A percentile compares a stretch with the other conserved stretches of the same genome.
Conservation (phyloP, 53 echinoderm and acorn worm genomes). For the Luidia sarsii region DNA sequence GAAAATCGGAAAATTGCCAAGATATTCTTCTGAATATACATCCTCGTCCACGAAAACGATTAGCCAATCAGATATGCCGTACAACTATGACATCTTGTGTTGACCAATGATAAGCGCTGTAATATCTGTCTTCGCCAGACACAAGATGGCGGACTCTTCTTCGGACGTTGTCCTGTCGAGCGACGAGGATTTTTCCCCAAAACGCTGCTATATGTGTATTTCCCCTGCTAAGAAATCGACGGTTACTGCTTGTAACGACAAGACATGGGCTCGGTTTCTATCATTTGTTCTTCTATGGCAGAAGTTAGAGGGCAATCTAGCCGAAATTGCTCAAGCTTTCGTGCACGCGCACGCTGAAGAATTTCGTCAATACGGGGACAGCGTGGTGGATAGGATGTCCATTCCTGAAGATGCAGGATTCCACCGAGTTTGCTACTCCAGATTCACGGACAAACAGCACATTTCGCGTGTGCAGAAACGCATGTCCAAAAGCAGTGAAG, state of each 20-base stretch:
- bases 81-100: not conserved
- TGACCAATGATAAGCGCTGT: slow-evolving; percentile 8
- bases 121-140: not conserved
- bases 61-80: slow-evolving; percentile 13
- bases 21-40: not conserved
- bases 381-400: too few species aligned
- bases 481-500: not conserved
- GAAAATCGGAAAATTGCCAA: not conserved
- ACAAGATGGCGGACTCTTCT: not conserved
- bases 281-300: slow-evolving; percentile 1
- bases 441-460: slow-evolving; percentile 41
- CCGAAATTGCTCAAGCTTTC: slow-evolving; percentile 17
- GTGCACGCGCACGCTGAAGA: not conserved
- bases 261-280: slow-evolving; percentile 22
- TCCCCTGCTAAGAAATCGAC: not conserved
- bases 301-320: slow-evolving; percentile 7
- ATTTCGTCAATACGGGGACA: not conserved
- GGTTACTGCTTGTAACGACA: not conserved
- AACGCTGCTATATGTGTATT: slow-evolving; percentile 13
- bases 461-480: slow-evolving; percentile 4
- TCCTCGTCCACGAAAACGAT: slow-evolving; percentile 1
- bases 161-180: not conserved
- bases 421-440: slow-evolving; percentile 34
- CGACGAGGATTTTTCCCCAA: not conserved
- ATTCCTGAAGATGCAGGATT: slow-evolving; percentile 21